phyloP scores from a whole-genome alignment of 2,113 vertebrate species.

The Prinia subflava region DNA sequence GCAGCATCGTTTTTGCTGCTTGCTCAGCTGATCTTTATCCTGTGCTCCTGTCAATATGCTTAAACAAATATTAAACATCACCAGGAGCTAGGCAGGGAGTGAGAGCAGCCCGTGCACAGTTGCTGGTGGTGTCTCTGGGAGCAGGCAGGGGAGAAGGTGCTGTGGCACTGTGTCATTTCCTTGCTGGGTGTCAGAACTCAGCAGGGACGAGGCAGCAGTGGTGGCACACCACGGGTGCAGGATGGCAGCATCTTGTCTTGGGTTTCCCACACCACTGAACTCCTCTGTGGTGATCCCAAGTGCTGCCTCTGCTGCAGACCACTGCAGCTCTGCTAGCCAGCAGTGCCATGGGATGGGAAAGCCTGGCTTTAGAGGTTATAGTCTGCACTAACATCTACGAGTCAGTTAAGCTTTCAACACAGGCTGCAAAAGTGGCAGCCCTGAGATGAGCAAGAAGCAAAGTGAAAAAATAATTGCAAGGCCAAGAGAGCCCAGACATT shows the following conservation, averaged over 20 bases:
- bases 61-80: not conserved
- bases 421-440: not conserved
- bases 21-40: not conserved
- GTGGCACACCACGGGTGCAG: not conserved
- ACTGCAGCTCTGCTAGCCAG: not conserved
- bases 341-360: not conserved
- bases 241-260: not conserved
- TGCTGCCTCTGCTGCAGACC: not conserved
- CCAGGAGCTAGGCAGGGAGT: not conserved
- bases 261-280: not conserved
- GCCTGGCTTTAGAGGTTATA: not conserved
- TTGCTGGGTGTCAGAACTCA: not conserved
- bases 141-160: not conserved
- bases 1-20: not conserved
- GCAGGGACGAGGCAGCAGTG: not conserved
- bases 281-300: not conserved
- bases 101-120: not conserved
- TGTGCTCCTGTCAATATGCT: not conserved
- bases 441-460: not conserved
- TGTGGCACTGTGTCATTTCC: accelerated
- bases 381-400: not conserved
- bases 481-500: not conserved
- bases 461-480: not conserved
- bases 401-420: constrained; percentile 4
- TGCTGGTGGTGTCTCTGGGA: not conserved